Evolutionary conservation across 2,888 invertebrate genomes (phyloP).

Genomic region (Sabatieria punctata): DNA sequence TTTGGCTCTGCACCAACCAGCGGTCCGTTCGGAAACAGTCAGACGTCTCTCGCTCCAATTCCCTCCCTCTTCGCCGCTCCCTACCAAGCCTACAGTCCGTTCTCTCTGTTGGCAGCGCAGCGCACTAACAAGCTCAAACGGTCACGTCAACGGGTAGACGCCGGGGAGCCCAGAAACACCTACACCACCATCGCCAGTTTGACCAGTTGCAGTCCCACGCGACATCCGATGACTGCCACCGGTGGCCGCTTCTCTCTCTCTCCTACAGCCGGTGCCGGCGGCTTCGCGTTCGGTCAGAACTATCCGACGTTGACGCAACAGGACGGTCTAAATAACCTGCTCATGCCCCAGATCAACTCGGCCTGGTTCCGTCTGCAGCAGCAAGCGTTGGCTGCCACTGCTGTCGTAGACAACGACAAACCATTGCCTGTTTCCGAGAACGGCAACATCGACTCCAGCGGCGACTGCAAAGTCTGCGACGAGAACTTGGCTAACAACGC

Average conservation of each 20-base stretch:
- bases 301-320: too few species aligned
- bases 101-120: too few species aligned
- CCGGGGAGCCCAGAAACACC: slow-evolving; percentile 74
- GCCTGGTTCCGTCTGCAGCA: slow-evolving; percentile 13
- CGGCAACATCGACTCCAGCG: slow-evolving; percentile 1
- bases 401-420: slow-evolving; percentile 1
- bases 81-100: too few species aligned
- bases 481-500: not conserved
- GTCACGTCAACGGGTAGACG: slow-evolving; percentile 87
- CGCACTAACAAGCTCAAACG: slow-evolving; percentile 51
- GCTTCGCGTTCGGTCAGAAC: too few species aligned
- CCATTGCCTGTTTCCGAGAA: not conserved
- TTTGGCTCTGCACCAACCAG: too few species aligned
- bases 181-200: slow-evolving; percentile 49
- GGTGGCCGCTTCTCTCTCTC: not conserved
- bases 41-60: too few species aligned
- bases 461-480: not conserved
- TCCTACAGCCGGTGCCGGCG: not conserved
- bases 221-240: too few species aligned
- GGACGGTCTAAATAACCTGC: not conserved
- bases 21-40: too few species aligned
- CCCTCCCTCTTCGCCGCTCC: too few species aligned
- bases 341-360: not conserved
- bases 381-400: not conserved
- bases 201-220: not conserved